A percentile compares a stretch with the other conserved stretches of the same genome.
phyloP scores from a whole-genome alignment of 2,113 vertebrate genomes.

The Platysteira castanea region DNA sequence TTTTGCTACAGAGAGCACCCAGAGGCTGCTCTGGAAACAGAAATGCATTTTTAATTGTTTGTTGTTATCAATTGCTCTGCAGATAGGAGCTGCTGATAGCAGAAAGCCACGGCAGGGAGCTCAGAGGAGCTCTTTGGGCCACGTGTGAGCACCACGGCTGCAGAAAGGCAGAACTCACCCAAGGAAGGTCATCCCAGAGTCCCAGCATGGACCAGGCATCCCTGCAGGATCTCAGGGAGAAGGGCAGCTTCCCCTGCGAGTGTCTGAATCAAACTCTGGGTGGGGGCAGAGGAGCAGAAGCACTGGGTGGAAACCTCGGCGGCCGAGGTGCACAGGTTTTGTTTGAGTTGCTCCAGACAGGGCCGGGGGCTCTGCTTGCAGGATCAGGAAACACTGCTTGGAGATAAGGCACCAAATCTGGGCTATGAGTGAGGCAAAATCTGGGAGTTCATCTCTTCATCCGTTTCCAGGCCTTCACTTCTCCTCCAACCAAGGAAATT shows the following conservation, averaged over 20 bases:
- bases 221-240: not conserved
- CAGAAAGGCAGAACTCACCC: not conserved
- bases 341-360: not conserved
- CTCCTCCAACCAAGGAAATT: not conserved
- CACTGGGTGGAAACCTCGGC: not conserved
- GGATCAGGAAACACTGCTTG: not conserved
- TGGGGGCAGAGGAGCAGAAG: not conserved
- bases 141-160: not conserved
- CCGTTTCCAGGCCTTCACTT: not conserved
- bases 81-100: not conserved
- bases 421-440: not conserved
- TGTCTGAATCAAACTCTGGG: not conserved
- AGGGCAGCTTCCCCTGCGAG: not conserved
- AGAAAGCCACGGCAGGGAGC: not conserved
- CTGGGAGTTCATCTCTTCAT: not conserved
- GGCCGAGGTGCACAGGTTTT: not conserved
- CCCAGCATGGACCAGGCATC: not conserved
- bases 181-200: not conserved
- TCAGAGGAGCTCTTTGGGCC: not conserved
- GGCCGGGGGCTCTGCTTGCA: not conserved
- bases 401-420: not conserved
- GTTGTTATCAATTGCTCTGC: not conserved
- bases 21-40: not conserved
- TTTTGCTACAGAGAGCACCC: not conserved
- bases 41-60: constrained; percentile 17